Base-by-base conservation (phyloP, 2,797 vertebrate species). In the Heliangelus exortis region DNA sequence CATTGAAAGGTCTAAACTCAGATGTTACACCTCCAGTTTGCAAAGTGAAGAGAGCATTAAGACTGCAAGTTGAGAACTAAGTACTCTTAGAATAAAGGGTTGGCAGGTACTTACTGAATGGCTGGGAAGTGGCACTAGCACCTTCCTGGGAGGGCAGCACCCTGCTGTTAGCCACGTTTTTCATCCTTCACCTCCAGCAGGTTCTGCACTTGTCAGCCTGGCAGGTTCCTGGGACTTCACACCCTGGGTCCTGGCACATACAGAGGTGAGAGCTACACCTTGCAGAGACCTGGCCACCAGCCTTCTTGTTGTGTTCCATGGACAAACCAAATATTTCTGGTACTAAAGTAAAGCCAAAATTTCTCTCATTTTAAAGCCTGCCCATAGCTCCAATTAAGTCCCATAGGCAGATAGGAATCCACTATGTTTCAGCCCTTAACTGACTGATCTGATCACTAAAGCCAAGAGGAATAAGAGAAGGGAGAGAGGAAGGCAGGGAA, bases 181-280 rank as follows among this genome's bases (percentile, higher is more conserved):
- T 5, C 21, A 43, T 29, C 81, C 4, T 18, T 5, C 1, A 0
- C 29, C 84, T 67, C 29, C 47, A 31, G 69, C 0, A 2, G 18
- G 31, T 58, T 62, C 1, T 4, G 47, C 61, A 51, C 28, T 18
- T 77, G 79, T 65, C 87, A 62, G 69, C 36, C 48, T 33, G 7
- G 0, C 50, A 71, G 31, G 54, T 57, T 63, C 25, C 65, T 13
- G 55, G 9, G 3, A 34, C 59, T 81, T 93, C 54, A 12, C 45
- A 57, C 25, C 11, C 23, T 9, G 0, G 34, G 28, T 47, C 25
- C 76, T n/a, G n/a, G 61, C 67, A 87, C 74, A 71, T 33, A 13
- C 0, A 0, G 33, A 84, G 57, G 58, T 2, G 75, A 80, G 61
- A 83, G 39, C 66, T 74, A 20, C 62, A 31, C 53, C 73, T n/a